Evolutionary conservation across 2,797 vertebrate genomes (phyloP).

Genomic region (Diglossa cyanea): DNA sequence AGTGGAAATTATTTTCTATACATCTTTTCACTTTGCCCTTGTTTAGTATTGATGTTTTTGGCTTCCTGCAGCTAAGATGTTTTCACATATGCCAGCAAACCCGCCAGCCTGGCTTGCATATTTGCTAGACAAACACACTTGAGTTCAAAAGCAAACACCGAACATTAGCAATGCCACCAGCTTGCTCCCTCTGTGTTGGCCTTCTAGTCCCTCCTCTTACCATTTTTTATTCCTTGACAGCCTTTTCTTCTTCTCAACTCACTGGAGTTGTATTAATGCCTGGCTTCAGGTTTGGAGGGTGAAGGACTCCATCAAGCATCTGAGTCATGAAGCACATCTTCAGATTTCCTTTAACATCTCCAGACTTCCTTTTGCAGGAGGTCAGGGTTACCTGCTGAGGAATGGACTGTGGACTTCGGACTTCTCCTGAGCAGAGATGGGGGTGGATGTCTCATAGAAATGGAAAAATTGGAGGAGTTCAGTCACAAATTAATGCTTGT

Average conservation of each 20-base stretch:
- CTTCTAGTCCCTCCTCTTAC: background rate
- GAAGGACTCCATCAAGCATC: background rate
- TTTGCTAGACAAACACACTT: background rate
- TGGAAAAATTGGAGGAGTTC: background rate
- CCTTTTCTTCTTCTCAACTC: background rate
- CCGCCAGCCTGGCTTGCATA: background rate
- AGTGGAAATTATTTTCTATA: background rate
- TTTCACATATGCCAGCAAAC: background rate
- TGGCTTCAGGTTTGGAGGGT: background rate
- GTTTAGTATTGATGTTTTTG: background rate
- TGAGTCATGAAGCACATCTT: background rate
- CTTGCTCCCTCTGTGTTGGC: background rate
- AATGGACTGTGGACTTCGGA: background rate
- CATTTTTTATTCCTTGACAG: background rate
- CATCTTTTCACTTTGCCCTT: background rate
- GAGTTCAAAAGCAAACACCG: background rate
- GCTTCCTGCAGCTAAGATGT: background rate
- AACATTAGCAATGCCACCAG: background rate
- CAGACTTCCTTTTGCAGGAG: background rate
- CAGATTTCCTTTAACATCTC: background rate
- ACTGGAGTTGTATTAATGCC: background rate
- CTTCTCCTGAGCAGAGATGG: background rate
- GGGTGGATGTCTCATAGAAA: background rate
- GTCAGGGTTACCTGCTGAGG: background rate
- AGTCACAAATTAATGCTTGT: background rate